phyloP scores from a whole-genome alignment of 2,113 vertebrate genomes.

The Amazona vittata region DNA sequence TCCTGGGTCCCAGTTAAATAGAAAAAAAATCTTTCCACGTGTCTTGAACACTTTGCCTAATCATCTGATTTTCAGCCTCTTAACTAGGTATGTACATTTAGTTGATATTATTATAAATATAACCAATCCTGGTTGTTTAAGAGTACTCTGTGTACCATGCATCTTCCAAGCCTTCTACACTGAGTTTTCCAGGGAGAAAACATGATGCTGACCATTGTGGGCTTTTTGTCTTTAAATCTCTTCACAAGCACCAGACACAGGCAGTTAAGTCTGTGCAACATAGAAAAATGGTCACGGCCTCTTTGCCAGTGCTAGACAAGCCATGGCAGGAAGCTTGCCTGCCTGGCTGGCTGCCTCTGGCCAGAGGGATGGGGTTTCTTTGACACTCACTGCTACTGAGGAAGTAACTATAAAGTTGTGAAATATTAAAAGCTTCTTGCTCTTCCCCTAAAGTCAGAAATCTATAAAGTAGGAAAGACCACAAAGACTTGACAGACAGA shows the following conservation, averaged over 20 bases:
- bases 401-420: not conserved
- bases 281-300: not conserved
- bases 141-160: not conserved
- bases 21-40: conserved; percentile 24
- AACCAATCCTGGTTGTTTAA: not conserved
- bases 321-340: not conserved
- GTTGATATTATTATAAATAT: not conserved
- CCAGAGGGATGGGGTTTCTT: not conserved
- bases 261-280: not conserved
- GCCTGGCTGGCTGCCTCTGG: not conserved
- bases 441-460: not conserved
- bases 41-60: not conserved
- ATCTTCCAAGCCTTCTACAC: not conserved
- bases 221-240: not conserved
- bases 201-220: not conserved
- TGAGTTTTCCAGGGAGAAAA: not conserved
- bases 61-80: not conserved
- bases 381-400: not conserved
- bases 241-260: not conserved
- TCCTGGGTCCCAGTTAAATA: not conserved
- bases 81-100: conserved; percentile 26
- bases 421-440: not conserved
- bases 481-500: not conserved
- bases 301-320: not conserved
- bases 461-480: not conserved